Conservation (phyloP, 2,113 vertebrate genomes). For the Hydropotes inermis region DNA sequence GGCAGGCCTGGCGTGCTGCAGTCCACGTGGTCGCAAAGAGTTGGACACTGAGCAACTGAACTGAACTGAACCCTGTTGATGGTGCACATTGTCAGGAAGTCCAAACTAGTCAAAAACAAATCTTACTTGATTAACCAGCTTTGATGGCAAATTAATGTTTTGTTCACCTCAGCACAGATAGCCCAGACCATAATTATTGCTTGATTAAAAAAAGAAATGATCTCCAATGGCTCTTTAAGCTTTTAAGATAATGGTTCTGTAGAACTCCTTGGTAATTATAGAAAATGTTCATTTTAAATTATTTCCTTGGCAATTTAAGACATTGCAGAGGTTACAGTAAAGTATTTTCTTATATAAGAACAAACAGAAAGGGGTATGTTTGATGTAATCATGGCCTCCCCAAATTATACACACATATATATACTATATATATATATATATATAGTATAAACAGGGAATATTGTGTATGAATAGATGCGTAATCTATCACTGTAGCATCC, state of each 20-base stretch:
- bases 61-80: not conserved
- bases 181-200: not conserved
- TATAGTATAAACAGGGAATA: not conserved
- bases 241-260: not conserved
- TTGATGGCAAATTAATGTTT: not conserved
- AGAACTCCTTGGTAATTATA: not conserved
- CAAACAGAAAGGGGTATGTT: not conserved
- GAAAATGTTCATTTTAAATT: not conserved
- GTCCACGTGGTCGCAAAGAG: fast-evolving
- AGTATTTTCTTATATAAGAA: not conserved
- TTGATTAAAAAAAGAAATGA: not conserved
- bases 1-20: not conserved
- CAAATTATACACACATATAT: not conserved
- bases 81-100: not conserved
- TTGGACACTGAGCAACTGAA: not conserved
- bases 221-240: not conserved
- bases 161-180: not conserved
- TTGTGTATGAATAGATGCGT: not conserved
- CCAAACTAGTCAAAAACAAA: not conserved
- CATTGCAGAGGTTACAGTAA: not conserved
- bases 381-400: not conserved
- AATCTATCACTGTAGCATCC: not conserved
- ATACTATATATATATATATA: not conserved
- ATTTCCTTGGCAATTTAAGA: not conserved
- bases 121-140: not conserved